Evolutionary conservation across 2,113 vertebrate species (phyloP), one percentile per base, ranked within the genome.

Genomic region (Ceuthmochares aereus): DNA sequence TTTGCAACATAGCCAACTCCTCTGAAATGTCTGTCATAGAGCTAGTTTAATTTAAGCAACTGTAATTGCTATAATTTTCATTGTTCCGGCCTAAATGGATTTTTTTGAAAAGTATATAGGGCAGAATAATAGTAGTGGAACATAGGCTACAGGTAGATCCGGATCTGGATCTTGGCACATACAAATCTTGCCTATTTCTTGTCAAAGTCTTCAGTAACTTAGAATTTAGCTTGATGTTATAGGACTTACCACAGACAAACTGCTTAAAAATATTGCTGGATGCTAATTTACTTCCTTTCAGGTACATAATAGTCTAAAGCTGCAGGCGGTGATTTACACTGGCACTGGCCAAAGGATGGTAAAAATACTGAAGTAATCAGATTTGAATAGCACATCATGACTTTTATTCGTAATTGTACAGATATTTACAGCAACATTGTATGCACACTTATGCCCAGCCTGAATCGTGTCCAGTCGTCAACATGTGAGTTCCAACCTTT

Each of bases 1-100:
- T 93, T 64, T 73, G 36, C 58, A 69, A 68, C 17, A 36, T 18
- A 85, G 52, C 36, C 58, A 82, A 25, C 19, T 83, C 13, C 58
- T 85, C 52, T 14, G 76, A 95, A 96, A 36, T 94, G 79, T 60
- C 69, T 94, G n/a, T 54, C 89, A 47, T 37, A 52, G 63, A 72
- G 19, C 40, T 73, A 26, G 82, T 69, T 96, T 82, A 94, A 91
- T 89, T 89, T 91, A 79, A 85, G 85, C 66, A 93, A 73, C 45
- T 73, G 32, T 64, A 93, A 93, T 95, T 91, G 45, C 34, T 63
- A 22, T 59, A 7, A 80, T 62, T 88, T 93, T 80, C n/a, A 58
- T 69, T 0, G 0, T 87, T 94, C 58, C 0, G 0, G 37, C 25
- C 52, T 23, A 83, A 85, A 69, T 23, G 7, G 34, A 43, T 9